Base-by-base conservation (phyloP, 37 sponge, comb jelly and placozoan genomes). In the Cliona cf. orientalis region DNA sequence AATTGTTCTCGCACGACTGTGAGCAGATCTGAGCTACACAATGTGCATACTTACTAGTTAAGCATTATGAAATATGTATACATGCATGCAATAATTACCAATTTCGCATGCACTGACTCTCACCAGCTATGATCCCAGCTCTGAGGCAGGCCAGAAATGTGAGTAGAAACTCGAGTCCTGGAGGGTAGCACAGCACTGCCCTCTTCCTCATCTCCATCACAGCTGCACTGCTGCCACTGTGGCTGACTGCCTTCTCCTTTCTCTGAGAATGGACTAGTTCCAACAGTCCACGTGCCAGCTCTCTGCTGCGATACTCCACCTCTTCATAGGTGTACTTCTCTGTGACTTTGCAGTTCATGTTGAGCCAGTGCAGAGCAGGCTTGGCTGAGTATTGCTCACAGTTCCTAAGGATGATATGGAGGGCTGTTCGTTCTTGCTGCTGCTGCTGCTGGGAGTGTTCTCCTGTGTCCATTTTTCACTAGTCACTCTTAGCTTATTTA, bases 81-180 rank as follows among this genome's bases (percentile, higher is more conserved):
- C n/a, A n/a, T n/a, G n/a, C n/a, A n/a, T n/a, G n/a, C n/a, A n/a
- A n/a, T n/a, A n/a, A n/a, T n/a, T n/a, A n/a, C n/a, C n/a, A n/a
- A n/a, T n/a, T n/a, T n/a, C n/a, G n/a, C n/a, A n/a, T n/a, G n/a
- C n/a, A n/a, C n/a, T n/a, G n/a, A n/a, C n/a, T n/a, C n/a, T n/a
- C 49, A 86, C 86, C 86, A 38, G 86, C 66, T 22, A 72, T 78
- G n/a, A 78, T 9, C 34, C 79, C 65, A 11, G 86, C 79, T 31
- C 71, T 32, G 29, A 86, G 79, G 73, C 80, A 86, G 73, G 72
- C 79, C 0, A 78, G 11, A 55, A 86, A 72, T 40, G 66, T 41
- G 9, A 72, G 3, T 5, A 78, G 43, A 49, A 79, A 79, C 5
- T 86, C 79, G 57, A 86, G 73, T 33, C 86, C 86, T 31, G 79